A percentile compares a stretch with the other conserved stretches of the same genome.
phyloP scores from a whole-genome alignment of 2,797 vertebrate genomes.

The Myotis planiceps region DNA sequence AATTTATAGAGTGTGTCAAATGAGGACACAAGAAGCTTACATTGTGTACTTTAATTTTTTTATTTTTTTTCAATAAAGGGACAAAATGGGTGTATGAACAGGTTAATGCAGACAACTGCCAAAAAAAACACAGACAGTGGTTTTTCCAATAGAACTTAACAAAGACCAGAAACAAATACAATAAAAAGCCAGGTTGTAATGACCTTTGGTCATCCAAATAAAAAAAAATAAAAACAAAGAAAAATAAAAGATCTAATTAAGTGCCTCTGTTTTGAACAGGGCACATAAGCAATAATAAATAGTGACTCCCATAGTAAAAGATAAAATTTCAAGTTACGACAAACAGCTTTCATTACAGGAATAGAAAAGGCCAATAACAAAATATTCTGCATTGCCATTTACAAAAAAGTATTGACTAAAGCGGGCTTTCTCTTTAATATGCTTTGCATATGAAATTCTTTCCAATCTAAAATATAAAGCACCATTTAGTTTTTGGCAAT shows the following conservation, averaged over 20 bases:
- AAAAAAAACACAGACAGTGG: constrained; percentile 99
- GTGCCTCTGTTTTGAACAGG: constrained; percentile 99
- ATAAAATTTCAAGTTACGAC: constrained; percentile 99
- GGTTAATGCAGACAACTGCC: constrained; percentile 99
- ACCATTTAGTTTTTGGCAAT: constrained; percentile 99
- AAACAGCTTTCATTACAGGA: constrained; percentile 99
- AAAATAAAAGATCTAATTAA: constrained; percentile 95
- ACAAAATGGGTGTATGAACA: constrained; percentile 99
- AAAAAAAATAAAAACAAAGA: constrained; percentile 89
- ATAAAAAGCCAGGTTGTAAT: constrained; percentile 97
- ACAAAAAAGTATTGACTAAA: constrained; percentile 99
- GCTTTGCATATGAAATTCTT: constrained; percentile 99
- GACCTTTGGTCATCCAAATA: constrained; percentile 97
- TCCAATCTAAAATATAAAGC: constrained; percentile 99
- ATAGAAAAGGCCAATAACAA: constrained; percentile 99
- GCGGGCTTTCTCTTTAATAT: constrained; percentile 98
- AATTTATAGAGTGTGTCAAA: constrained; percentile 89
- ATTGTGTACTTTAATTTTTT: constrained; percentile 94
- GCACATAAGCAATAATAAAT: constrained; percentile 99
- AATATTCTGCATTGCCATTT: constrained; percentile 99
- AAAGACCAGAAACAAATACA: constrained; percentile 99
- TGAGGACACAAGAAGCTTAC: constrained; percentile 92
- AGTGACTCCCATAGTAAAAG: constrained; percentile 99
- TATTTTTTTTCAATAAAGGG: constrained; percentile 99
- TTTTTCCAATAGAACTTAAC: constrained; percentile 99